Percentiles rank a stretch among this genome's conserved stretches.
phyloP scores from a whole-genome alignment of 2,797 vertebrate genomes.

The Microchirus variegatus region DNA sequence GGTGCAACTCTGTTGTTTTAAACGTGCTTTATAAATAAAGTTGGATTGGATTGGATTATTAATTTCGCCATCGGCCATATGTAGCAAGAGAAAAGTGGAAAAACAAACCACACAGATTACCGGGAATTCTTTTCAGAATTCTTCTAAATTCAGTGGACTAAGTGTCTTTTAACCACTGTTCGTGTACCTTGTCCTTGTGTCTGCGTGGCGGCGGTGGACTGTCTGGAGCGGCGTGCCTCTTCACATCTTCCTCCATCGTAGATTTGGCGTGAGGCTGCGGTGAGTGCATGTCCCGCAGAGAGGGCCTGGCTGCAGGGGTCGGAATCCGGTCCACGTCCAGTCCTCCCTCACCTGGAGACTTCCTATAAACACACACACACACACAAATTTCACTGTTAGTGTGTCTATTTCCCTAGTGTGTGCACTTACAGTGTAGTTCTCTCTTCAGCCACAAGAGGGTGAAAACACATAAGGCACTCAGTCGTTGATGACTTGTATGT shows the following conservation, averaged over 20 bases:
- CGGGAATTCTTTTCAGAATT: too few species aligned
- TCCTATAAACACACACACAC: slow-evolving; percentile 73
- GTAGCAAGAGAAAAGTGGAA: too few species aligned
- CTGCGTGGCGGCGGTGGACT: slow-evolving; percentile 67
- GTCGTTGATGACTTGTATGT: too few species aligned
- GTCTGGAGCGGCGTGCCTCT: slow-evolving; percentile 82
- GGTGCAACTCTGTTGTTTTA: too few species aligned
- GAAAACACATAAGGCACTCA: slow-evolving; percentile 1
- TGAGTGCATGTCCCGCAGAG: slow-evolving; percentile 92
- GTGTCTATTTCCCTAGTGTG: too few species aligned
- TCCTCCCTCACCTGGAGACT: slow-evolving; percentile 91
- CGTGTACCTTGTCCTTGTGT: slow-evolving; percentile 77
- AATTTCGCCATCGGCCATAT: too few species aligned
- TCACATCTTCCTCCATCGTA: slow-evolving; percentile 92
- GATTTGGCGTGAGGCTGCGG: slow-evolving; percentile 90
- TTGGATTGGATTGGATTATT: too few species aligned
- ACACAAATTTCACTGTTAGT: too few species aligned
- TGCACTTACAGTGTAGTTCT: slow-evolving; percentile 29
- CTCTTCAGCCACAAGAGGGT: slow-evolving; percentile 61
- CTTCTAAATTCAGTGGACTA: too few species aligned
- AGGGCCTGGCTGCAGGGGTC: slow-evolving; percentile 87
- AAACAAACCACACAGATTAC: too few species aligned
- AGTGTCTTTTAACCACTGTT: too few species aligned
- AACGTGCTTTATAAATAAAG: too few species aligned
- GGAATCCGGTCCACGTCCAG: slow-evolving; percentile 78